Evolutionary conservation across 2,888 invertebrate species (phyloP), one percentile per base, ranked within the genome.

Genomic region (Neoascia interrupta): DNA sequence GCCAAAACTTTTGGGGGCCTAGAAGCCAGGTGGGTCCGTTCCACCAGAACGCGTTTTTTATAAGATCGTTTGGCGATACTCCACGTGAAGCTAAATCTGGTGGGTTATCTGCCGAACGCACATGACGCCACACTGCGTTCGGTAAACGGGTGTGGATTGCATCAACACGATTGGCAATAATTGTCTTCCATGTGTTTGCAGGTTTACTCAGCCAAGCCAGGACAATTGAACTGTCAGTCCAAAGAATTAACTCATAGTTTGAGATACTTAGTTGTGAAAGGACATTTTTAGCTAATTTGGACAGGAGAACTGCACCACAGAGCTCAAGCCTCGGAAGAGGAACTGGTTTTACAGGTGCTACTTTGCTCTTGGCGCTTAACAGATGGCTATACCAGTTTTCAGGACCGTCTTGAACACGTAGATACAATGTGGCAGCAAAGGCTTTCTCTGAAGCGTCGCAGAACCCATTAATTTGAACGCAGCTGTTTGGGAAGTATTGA

Each of bases 201-300:
- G 63, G 69, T 36, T 64, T 76, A 28, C 58, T 37, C 15, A 76
- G n/a, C n/a, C n/a, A n/a, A n/a, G n/a, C n/a, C n/a, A n/a, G n/a
- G n/a, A n/a, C n/a, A n/a, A n/a, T n/a, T 36, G 64, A 43, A 1
- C 58, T 64, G 15, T 73, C 73, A 1, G 58, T 49, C 60, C 58
- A 75, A 1, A 36, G 15, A 36, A 21, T 49, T 11, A 41, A 6
- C 3, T 56, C 13, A 16, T 28, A 10, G 4, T 3, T 49, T 1
- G 18, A 2, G 2, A 11, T 26, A 5, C 36, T 13, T 1, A 73
- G 23, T 18, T 26, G 11, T 5, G 16, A 3, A 31, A 45, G 8
- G 1, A 61, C 37, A 1, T 47, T 47, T 8, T 3, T 8, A n/a
- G 39, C 13, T 39, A 73, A 26, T 26, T 69, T 69, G 1, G 60